Evolutionary conservation across 2,113 vertebrate genomes (phyloP).

Genomic region (Micronisus gabar): DNA sequence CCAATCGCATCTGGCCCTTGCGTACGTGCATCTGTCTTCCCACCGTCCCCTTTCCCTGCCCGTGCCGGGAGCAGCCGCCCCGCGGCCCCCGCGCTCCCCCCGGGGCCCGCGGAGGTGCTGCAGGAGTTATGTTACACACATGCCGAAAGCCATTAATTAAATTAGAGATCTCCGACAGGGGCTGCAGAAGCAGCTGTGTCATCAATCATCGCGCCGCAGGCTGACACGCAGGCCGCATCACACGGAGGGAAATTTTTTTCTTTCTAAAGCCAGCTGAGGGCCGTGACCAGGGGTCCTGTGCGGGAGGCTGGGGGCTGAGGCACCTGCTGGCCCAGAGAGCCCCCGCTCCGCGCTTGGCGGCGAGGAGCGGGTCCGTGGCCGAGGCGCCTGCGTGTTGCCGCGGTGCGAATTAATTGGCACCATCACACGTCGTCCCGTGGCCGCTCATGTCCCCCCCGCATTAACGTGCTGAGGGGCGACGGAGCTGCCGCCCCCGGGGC

Average conservation of each 20-base stretch:
- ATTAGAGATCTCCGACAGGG: constrained; percentile 38
- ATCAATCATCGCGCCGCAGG: constrained; percentile 50
- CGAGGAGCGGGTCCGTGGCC: neutral
- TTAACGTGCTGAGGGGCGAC: neutral
- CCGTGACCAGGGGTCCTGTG: neutral
- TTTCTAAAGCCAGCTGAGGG: neutral
- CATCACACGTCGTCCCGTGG: neutral
- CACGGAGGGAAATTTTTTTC: neutral
- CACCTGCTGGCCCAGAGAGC: neutral
- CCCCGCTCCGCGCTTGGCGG: rapidly evolving
- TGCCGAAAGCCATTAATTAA: constrained; percentile 62
- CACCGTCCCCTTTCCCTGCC: neutral
- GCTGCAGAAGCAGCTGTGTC: constrained; percentile 25
- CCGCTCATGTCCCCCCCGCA: neutral
- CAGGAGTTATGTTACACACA: constrained; percentile 28
- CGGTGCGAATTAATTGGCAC: neutral
- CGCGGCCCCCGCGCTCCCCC: neutral
- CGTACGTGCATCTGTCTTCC: neutral
- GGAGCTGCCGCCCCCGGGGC: neutral
- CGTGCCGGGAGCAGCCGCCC: neutral
- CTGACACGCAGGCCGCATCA: neutral
- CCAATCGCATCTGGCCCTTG: neutral
- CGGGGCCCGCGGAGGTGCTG: neutral
- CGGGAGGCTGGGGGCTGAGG: neutral
- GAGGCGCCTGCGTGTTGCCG: rapidly evolving